Conservation (phyloP, 2,113 vertebrate genomes). For the Anser brachyrhynchus region DNA sequence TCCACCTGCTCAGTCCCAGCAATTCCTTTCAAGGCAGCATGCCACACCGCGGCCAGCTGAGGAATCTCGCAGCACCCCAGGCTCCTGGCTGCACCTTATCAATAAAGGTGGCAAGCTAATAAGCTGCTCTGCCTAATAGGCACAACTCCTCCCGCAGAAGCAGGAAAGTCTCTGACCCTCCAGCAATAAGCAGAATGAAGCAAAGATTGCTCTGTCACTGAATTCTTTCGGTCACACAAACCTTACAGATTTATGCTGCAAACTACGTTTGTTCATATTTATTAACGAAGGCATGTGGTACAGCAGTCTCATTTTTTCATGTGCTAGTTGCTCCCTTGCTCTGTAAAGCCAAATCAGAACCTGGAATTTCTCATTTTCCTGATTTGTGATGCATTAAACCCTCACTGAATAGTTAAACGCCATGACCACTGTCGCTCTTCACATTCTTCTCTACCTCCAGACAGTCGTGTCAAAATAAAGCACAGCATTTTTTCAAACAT, state of each 20-base stretch:
- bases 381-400: background rate
- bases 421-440: background rate
- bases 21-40: background rate
- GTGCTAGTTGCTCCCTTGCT: background rate
- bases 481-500: background rate
- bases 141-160: background rate
- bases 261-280: background rate
- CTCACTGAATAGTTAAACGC: background rate
- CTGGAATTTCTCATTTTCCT: background rate
- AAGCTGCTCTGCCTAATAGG: background rate
- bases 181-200: background rate
- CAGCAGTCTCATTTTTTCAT: background rate
- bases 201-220: background rate
- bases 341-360: constrained; percentile 2
- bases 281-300: fast-evolving
- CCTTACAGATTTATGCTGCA: fast-evolving
- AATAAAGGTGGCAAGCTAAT: background rate
- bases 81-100: background rate
- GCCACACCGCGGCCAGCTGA: background rate
- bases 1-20: background rate
- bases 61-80: background rate
- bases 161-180: background rate
- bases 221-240: background rate
- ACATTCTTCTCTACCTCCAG: background rate
- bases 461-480: background rate